phyloP scores from a whole-genome alignment of 2,113 vertebrate species.

The Channa maculata region DNA sequence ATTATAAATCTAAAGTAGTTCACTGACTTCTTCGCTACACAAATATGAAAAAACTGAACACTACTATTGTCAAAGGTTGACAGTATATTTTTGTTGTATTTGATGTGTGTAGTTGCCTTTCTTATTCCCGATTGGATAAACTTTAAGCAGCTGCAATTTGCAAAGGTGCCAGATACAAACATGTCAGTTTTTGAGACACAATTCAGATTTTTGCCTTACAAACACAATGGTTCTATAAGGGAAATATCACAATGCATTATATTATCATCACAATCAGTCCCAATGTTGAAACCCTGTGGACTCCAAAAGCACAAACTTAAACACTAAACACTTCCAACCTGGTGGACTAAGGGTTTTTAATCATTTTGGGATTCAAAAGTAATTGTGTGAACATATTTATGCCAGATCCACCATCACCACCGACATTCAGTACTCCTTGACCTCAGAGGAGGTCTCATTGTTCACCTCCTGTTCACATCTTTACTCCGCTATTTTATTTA shows the following conservation, averaged over 20 bases:
- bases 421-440: conserved; percentile 13
- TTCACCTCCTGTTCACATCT: conserved; percentile 16
- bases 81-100: conserved; percentile 62
- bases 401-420: conserved; percentile 30
- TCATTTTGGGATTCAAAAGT: conserved; percentile 62
- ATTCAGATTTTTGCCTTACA: conserved; percentile 75
- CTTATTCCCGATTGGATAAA: conserved; percentile 62
- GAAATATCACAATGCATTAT: conserved; percentile 62
- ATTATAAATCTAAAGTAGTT: conserved; percentile 63
- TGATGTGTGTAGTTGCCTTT: conserved; percentile 66
- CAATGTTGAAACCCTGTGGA: conserved; percentile 71
- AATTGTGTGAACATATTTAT: conserved; percentile 42
- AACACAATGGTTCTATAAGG: conserved; percentile 66
- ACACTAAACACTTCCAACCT: conserved; percentile 79
- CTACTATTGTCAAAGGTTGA: conserved; percentile 46
- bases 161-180: conserved; percentile 70
- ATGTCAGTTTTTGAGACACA: conserved; percentile 55
- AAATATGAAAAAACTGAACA: conserved; percentile 33
- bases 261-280: conserved; percentile 45
- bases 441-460: conserved; percentile 11
- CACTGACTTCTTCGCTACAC: conserved; percentile 46
- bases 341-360: conserved; percentile 76
- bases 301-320: conserved; percentile 80
- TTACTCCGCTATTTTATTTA: neutral
- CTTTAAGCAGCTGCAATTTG: conserved; percentile 60